Evolutionary conservation across 1,140 invertebrate species (phyloP).

Genomic region (Pseudomyrmex sp.): DNA sequence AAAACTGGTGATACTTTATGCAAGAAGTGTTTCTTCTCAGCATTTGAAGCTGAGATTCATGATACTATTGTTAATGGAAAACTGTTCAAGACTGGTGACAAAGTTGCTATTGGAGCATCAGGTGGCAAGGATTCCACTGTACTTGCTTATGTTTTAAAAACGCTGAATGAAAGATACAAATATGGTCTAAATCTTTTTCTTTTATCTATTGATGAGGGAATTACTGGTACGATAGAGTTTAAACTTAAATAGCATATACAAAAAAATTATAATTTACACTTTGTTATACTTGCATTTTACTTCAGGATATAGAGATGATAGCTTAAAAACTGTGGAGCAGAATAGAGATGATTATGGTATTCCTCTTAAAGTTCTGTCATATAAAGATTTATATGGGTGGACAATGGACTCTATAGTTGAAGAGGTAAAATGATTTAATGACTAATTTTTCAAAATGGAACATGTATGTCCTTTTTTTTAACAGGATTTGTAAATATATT

Average conservation of each 20-base stretch:
- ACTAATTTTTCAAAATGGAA: not conserved
- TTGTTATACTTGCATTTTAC: conserved; percentile 20
- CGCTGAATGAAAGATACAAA: conserved; percentile 95
- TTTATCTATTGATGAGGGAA: conserved; percentile 99
- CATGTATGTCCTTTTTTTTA: not conserved
- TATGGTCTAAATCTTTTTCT: conserved; percentile 97
- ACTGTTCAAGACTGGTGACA: conserved; percentile 94
- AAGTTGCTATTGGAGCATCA: conserved; percentile 97
- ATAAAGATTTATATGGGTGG: conserved; percentile 99
- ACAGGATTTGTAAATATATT: conserved; percentile 61
- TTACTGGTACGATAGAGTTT: conserved; percentile 88
- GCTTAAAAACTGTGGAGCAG: conserved; percentile 97
- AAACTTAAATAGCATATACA: not conserved
- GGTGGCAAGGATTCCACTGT: conserved; percentile 99
- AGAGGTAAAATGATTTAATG: conserved; percentile 84
- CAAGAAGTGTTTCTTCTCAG: conserved; percentile 97
- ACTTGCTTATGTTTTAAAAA: conserved; percentile 95
- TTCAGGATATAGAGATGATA: conserved; percentile 98
- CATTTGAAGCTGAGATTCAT: conserved; percentile 99
- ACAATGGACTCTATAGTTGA: conserved; percentile 99
- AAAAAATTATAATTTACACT: not conserved
- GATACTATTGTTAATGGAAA: conserved; percentile 94
- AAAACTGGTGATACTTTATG: conserved; percentile 97
- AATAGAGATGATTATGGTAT: conserved; percentile 97
- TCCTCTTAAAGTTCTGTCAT: conserved; percentile 98